Percentiles rank a stretch among this genome's conserved stretches.
These are phyloP conservation scores for Hyphantria cunea DNA, from an alignment of 1,140 invertebrate species.

Conservation along the genomic window DNA sequence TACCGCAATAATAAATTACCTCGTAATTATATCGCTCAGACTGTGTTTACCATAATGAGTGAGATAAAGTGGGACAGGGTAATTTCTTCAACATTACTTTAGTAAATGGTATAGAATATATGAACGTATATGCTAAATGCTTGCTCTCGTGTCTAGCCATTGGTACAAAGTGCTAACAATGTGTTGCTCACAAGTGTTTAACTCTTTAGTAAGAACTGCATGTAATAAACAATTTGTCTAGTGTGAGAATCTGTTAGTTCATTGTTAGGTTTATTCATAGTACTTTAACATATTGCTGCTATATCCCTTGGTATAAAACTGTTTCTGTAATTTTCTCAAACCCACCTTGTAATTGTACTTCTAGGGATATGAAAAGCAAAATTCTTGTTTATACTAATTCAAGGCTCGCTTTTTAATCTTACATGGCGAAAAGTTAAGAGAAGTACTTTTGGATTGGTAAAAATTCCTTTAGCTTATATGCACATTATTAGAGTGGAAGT, in stretches of 20 bases:
- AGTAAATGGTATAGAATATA: conserved; percentile 5
- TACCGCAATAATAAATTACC: conserved; percentile 59
- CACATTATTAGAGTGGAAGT: no score
- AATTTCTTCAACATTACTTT: conserved; percentile 15
- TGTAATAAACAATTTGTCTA: neutral
- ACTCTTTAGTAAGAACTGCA: neutral
- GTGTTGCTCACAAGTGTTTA: conserved; percentile 16
- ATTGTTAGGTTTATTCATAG: neutral
- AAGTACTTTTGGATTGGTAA: no score
- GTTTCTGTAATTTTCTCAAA: no score
- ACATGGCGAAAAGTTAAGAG: no score
- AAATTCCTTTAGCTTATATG: no score
- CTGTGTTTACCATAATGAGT: conserved; percentile 62
- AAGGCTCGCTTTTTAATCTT: no score
- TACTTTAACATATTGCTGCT: neutral
- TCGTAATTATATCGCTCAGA: conserved; percentile 49
- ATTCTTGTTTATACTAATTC: no score
- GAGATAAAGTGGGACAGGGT: conserved; percentile 57
- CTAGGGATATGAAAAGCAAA: no score
- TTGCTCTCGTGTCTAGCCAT: conserved; percentile 1
- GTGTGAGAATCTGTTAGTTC: neutral
- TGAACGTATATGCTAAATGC: conserved; percentile 7
- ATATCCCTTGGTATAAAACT: no score
- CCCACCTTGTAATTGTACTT: no score
- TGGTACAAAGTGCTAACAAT: neutral